A percentile compares a stretch with the other conserved stretches of the same genome.
Evolutionary conservation across 2,113 vertebrate genomes (phyloP).

Genomic region (Sisor rabdophorus): DNA sequence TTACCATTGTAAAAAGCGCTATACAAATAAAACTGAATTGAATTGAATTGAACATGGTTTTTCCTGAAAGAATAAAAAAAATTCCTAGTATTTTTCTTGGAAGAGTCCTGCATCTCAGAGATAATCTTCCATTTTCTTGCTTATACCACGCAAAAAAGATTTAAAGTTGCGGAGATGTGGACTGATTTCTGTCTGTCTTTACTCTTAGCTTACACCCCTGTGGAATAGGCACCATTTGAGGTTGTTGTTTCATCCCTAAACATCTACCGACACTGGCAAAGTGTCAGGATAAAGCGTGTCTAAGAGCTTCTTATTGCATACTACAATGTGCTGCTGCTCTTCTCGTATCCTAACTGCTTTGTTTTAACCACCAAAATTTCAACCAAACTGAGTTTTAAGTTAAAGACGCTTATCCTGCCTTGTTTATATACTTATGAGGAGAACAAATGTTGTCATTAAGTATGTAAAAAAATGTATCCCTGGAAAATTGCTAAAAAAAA

Average conservation of each 20-base stretch:
- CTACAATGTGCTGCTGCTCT: neutral
- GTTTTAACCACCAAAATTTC: neutral
- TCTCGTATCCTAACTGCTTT: slow-evolving; percentile 16
- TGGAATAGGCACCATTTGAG: slow-evolving; percentile 10
- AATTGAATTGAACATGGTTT: no score
- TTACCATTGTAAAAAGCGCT: no score
- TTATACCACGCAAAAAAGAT: neutral
- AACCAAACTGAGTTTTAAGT: neutral
- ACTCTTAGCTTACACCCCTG: neutral
- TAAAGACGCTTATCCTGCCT: neutral
- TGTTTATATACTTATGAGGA: neutral
- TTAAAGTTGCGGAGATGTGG: slow-evolving; percentile 8
- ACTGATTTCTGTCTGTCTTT: neutral
- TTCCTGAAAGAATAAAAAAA: no score
- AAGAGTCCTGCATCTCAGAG: neutral
- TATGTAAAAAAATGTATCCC: neutral
- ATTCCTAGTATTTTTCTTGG: slow-evolving; percentile 12
- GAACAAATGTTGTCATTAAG: neutral
- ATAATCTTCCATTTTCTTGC: neutral
- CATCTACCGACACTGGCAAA: neutral
- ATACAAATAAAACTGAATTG: no score
- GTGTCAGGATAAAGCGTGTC: slow-evolving; percentile 3
- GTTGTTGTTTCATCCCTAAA: slow-evolving; percentile 11
- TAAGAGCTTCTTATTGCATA: slow-evolving; percentile 6
- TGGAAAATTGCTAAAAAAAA: slow-evolving; percentile 22